Evolutionary conservation across 2,888 invertebrate genomes (phyloP).

Genomic region (Perizoma flavofasciatum): DNA sequence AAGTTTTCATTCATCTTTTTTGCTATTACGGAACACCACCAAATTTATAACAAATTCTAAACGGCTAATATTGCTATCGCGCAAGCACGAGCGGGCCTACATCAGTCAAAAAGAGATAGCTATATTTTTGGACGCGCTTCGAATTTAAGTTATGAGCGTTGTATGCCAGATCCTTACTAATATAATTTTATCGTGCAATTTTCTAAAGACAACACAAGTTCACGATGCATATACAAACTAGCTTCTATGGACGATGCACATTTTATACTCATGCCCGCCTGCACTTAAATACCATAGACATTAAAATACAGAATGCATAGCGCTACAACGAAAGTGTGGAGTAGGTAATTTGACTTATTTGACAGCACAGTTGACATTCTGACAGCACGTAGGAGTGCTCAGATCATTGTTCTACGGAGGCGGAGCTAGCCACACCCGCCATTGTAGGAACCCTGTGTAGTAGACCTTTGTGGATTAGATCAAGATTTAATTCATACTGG

Average conservation of each 20-base stretch:
- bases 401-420: constrained; percentile 33
- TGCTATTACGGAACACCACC: no score
- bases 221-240: not conserved
- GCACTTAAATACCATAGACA: constrained; percentile 7
- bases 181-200: no score
- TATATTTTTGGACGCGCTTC: no score
- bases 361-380: constrained; percentile 19
- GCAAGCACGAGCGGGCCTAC: no score
- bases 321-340: constrained; percentile 21
- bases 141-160: no score
- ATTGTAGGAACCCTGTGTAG: constrained; percentile 46
- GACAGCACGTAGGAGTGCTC: constrained; percentile 30
- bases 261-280: not conserved
- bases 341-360: constrained; percentile 18
- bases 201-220: not conserved
- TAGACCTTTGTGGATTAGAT: constrained; percentile 43
- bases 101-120: no score
- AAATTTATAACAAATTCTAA: no score
- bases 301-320: constrained; percentile 30
- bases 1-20: no score
- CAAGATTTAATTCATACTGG: constrained; percentile 41
- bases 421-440: constrained; percentile 45
- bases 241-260: not conserved
- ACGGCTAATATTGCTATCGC: no score
- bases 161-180: no score